These are phyloP conservation scores for Hyles vespertilio DNA, from an alignment of 1,140 invertebrate species.

Conservation along the genomic window DNA sequence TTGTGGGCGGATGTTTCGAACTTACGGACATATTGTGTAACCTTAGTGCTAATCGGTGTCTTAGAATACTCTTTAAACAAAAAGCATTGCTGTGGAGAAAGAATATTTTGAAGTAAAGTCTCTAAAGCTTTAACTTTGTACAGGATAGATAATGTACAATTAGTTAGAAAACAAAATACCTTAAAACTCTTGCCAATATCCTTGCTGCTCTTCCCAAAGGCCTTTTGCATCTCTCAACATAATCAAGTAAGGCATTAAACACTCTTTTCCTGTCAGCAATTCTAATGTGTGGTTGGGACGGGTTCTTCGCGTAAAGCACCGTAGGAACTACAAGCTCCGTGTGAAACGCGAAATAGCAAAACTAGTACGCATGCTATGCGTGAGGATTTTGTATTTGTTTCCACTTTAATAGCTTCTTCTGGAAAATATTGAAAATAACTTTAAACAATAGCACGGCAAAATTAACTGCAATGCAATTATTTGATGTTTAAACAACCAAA, in stretches of 20 bases:
- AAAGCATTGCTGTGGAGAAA: slow-evolving; percentile 54
- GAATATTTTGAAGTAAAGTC: neutral
- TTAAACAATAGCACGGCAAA: too few species aligned
- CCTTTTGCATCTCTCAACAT: slow-evolving; percentile 56
- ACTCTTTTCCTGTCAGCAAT: slow-evolving; percentile 47
- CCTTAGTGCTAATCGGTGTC: slow-evolving; percentile 50
- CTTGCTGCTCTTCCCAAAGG: slow-evolving; percentile 60
- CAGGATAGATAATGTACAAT: neutral
- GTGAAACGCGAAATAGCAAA: slow-evolving; percentile 55
- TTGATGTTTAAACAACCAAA: neutral
- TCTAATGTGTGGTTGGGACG: slow-evolving; percentile 42
- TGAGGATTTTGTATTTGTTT: slow-evolving; percentile 38
- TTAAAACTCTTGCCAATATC: slow-evolving; percentile 58
- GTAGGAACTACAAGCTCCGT: slow-evolving; percentile 39
- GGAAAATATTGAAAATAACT: slow-evolving; percentile 8
- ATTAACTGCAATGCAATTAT: neutral
- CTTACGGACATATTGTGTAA: slow-evolving; percentile 56
- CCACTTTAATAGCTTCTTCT: slow-evolving; percentile 33
- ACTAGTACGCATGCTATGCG: slow-evolving; percentile 57
- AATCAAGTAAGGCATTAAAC: slow-evolving; percentile 57
- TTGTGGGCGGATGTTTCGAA: slow-evolving; percentile 49
- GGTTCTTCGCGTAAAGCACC: slow-evolving; percentile 32
- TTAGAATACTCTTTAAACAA: slow-evolving; percentile 61
- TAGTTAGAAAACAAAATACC: slow-evolving; percentile 29
- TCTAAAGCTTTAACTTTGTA: neutral